A percentile compares a stretch with the other conserved stretches of the same genome.
Conservation (phyloP, 2,888 invertebrate species). For the Plebejus melissa region DNA sequence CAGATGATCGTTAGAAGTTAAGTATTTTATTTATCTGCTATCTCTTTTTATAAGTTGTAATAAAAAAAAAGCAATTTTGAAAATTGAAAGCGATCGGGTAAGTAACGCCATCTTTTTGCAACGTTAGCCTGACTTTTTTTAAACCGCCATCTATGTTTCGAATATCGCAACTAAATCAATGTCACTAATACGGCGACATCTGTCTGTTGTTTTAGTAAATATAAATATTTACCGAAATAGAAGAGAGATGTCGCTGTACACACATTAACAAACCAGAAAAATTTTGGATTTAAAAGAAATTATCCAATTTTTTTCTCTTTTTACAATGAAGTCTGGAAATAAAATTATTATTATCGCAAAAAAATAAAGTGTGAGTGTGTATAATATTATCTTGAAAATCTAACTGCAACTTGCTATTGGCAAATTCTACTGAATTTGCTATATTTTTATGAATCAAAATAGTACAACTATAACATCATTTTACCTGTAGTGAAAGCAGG, state of each 20-base stretch:
- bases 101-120: too few species aligned
- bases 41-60: neutral
- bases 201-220: neutral
- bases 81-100: too few species aligned
- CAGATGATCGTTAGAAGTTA: neutral
- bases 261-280: neutral
- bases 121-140: constrained; percentile 45
- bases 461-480: neutral
- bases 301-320: too few species aligned
- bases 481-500: constrained; percentile 93
- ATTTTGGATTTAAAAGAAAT: too few species aligned
- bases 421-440: too few species aligned
- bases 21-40: neutral
- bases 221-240: neutral
- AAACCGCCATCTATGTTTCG: neutral
- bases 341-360: too few species aligned
- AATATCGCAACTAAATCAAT: neutral
- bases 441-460: neutral
- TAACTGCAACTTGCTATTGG: too few species aligned
- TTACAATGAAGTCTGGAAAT: too few species aligned
- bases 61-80: too few species aligned
- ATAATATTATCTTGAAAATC: too few species aligned
- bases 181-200: neutral
- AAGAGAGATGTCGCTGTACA: neutral
- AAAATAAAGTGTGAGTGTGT: too few species aligned